Base-by-base conservation (phyloP, 1,140 invertebrate genomes). In the Drosophila biarmipes region DNA sequence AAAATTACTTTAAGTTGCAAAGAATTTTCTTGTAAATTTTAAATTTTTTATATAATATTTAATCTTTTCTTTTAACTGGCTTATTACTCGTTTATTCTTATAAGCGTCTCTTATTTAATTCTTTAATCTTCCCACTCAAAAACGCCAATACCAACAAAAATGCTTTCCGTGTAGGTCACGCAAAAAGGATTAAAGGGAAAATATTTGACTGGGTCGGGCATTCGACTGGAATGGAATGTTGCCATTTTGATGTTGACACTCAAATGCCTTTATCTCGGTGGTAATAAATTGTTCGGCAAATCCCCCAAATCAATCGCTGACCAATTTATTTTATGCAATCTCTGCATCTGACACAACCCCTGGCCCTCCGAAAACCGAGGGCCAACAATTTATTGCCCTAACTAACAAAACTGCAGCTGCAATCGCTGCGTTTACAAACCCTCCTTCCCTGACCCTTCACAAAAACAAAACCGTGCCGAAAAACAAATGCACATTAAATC, bases 241-340 rank as follows among this genome's bases (percentile, higher is more conserved):
- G 66, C 66, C 66, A 69, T 69, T 59, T 72, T 72, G 53, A 71
- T 72, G 66, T 71, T 71, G 68, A 72, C 68, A 72, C 68, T 67
- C 42, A 67, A 76, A 73, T 68, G 73, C 42, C 54, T 75, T 76
- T 55, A 58, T 68, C 51, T 40, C 62, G 63, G 57, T 38, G 76
- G 55, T 37, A 46, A 81, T 78, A 74, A 64, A 81, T 82, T 78
- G 56, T 51, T 42, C 56, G 53, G 68, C 46, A 81, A 80, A 66
- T 76, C 78, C 67, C 69, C 56, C 43, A 73, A 82, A 84, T 84
- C 80, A 79, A 84, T 82, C 71, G 80, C 45, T 58, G 71, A 38
- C 73, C 80, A 84, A 84, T 82, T 82, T 82, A 85, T 82, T 79
- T 79, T 71, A 56, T 67, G 61, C 67, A 68, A 82, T 78, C 79